These are phyloP conservation scores for Caiman crocodilus DNA, from an alignment of 2,797 vertebrate species.

Conservation along the genomic window DNA sequence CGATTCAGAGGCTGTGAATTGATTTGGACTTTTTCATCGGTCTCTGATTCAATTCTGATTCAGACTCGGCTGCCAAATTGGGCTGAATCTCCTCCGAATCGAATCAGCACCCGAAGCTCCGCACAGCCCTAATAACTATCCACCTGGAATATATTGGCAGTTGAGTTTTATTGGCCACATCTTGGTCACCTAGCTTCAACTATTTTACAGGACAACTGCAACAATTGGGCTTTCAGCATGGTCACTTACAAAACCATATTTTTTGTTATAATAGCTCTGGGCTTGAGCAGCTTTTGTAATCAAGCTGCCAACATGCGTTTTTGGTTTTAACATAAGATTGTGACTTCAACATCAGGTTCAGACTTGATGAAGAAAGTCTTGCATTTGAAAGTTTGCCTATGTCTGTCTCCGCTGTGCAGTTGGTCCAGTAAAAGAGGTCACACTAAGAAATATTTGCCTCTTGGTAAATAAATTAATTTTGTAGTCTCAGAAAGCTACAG, in stretches of 20 bases:
- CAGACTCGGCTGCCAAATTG: no score
- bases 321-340: not conserved
- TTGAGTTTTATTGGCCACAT: not conserved
- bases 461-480: not conserved
- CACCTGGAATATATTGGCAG: fast-evolving
- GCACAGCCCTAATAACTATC: no score
- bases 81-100: no score
- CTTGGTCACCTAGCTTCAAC: not conserved
- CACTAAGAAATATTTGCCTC: no score
- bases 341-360: not conserved
- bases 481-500: not conserved
- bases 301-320: not conserved
- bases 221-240: not conserved
- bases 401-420: no score
- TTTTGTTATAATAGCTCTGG: not conserved
- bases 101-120: no score
- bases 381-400: no score
- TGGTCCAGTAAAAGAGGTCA: no score
- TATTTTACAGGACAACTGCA: not conserved
- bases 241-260: not conserved
- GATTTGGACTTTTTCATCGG: no score
- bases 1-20: no score
- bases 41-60: no score
- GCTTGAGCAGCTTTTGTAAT: not conserved
- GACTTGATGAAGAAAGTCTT: no score